Evolutionary conservation across 2,888 invertebrate genomes (phyloP), one percentile per base, ranked within the genome.

Genomic region (Tryphoninae sp.): DNA sequence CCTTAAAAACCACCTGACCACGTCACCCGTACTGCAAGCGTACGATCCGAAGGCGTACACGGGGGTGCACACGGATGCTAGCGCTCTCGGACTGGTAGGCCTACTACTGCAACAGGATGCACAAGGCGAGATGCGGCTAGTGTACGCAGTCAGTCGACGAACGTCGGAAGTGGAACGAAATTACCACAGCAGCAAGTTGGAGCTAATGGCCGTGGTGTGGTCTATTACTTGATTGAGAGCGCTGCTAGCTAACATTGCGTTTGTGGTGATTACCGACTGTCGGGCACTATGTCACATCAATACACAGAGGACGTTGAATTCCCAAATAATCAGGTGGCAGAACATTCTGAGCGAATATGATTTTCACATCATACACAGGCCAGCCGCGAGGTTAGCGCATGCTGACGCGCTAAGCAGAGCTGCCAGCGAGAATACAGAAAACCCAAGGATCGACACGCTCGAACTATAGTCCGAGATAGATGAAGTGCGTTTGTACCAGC

Each of bases 251-350:
- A 65, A 71, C 13, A 0, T 61, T 0, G 0, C 23, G 6, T 86
- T 87, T 65, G 85, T 78, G 2, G 68, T 89, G 1, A 33, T 67
- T 1, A 65, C 65, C 0, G 65, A 51, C 4, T 65, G 65, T 2
- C 49, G 49, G 22, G 49, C 65, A 0, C 7, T 65, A n/a, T 23
- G 45, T n/a, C 49, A 13, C 13, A 1, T 67, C 1, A 53, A 53
- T 33, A 33, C 51, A 0, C 67, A 67, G 7, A 22, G 2, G 2
- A 61, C 72, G 0, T 0, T 59, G 1, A 76, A 76, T 23, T 62
- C 71, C 4, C 64, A 78, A 8, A 64, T 71, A 2, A 19, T 19
- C 19, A 19, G 19, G 0, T 19, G 19, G 19, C 19, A 19, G 19
- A 19, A 19, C 1, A 19, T 42, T 2, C 33, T 72, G 1, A 49